A percentile compares a stretch with the other conserved stretches of the same genome.
Evolutionary conservation across 1,140 invertebrate genomes (phyloP).

Genomic region (Lerema accius): DNA sequence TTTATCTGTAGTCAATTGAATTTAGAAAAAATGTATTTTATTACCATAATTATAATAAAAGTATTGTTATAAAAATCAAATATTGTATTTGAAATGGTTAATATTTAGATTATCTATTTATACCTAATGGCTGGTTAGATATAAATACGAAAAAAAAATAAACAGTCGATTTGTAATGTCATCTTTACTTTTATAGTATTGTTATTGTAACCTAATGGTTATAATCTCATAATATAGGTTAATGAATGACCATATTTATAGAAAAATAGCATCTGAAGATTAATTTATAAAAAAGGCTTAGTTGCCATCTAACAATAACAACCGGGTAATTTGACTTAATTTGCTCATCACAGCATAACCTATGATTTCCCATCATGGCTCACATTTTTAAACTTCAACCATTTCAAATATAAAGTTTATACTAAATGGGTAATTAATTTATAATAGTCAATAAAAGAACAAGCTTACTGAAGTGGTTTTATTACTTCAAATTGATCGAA

Average conservation of each 20-base stretch:
- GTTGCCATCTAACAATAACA: too few relatives aligned
- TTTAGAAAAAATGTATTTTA: constrained; percentile 22
- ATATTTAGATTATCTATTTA: not conserved
- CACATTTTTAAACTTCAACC: too few relatives aligned
- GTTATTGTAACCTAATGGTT: too few relatives aligned
- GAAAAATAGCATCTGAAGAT: too few relatives aligned
- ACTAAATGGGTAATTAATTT: constrained; percentile 4
- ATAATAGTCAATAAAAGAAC: constrained; percentile 22
- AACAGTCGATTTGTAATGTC: not conserved
- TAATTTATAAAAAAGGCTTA: too few relatives aligned
- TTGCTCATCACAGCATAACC: too few relatives aligned
- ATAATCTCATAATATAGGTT: too few relatives aligned
- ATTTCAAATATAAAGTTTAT: constrained; percentile 11
- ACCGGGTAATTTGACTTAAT: too few relatives aligned
- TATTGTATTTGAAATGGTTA: constrained; percentile 20
- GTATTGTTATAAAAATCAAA: not conserved
- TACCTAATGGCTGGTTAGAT: constrained; percentile 27
- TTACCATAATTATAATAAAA: constrained; percentile 7
- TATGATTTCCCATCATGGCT: too few relatives aligned
- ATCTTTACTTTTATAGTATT: too few relatives aligned
- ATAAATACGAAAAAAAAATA: not conserved
- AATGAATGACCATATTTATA: too few relatives aligned
- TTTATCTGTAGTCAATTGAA: constrained; percentile 25
- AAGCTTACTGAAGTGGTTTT: constrained; percentile 23
- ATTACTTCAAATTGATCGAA: constrained; percentile 33